Evolutionary conservation across 53 echinoderm and acorn worm genomes (phyloP).

Genomic region (Glandiceps talaboti): DNA sequence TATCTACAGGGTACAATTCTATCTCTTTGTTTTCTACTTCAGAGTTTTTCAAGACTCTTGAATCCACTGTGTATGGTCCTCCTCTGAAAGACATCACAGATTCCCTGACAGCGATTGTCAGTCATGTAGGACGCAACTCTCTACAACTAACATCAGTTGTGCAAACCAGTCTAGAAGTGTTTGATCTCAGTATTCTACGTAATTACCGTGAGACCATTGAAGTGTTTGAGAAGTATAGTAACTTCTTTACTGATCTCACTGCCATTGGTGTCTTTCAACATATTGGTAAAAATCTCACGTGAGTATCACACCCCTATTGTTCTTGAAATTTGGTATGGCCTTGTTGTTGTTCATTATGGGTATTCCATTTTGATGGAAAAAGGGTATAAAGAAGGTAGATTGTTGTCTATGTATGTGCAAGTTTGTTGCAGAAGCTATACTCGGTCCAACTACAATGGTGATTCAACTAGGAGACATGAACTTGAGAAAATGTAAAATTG

Average conservation of each 20-base stretch:
- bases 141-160: conserved; percentile 61
- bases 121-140: conserved; percentile 46
- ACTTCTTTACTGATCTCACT: conserved; percentile 64
- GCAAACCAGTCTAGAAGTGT: conserved; percentile 51
- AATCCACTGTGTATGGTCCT: conserved; percentile 63
- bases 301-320: neutral
- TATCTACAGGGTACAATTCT: too few species aligned
- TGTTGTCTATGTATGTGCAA: too few species aligned
- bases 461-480: too few species aligned
- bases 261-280: conserved; percentile 82
- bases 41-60: conserved; percentile 66
- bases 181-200: conserved; percentile 61
- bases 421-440: too few species aligned
- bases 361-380: too few species aligned
- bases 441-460: too few species aligned
- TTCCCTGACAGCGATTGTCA: conserved; percentile 32
- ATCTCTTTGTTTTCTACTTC: too few species aligned
- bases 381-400: too few species aligned
- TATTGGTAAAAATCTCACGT: conserved; percentile 71
- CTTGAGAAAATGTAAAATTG: too few species aligned
- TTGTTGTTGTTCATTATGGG: too few species aligned
- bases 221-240: conserved; percentile 76
- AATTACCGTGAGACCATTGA: conserved; percentile 40
- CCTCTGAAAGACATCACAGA: conserved; percentile 59
- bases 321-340: too few species aligned